Conservation (phyloP, 2,888 invertebrate species). For the Zhengitettix transpicula region DNA sequence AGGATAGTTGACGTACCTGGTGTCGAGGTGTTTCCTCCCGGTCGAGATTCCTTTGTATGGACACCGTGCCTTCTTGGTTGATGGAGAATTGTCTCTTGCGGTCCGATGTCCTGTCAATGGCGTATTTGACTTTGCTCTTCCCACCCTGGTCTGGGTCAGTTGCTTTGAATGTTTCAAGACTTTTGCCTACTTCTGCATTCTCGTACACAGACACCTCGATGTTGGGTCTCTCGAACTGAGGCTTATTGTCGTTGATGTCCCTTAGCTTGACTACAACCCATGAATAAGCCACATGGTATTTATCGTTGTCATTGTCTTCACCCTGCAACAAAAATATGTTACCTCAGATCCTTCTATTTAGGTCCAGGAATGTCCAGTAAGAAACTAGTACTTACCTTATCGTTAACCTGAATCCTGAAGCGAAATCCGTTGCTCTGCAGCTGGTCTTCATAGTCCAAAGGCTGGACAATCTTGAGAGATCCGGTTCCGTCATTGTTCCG, state of each 20-base stretch:
- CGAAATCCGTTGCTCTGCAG: slow-evolving; percentile 89
- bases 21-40: slow-evolving; percentile 89
- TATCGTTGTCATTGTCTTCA: slow-evolving; percentile 90
- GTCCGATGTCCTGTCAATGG: slow-evolving; percentile 33
- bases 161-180: slow-evolving; percentile 84
- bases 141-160: slow-evolving; percentile 93
- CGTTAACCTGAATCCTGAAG: slow-evolving; percentile 86
- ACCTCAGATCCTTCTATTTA: neutral
- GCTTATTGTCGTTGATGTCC: slow-evolving; percentile 95
- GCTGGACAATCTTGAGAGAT: slow-evolving; percentile 86
- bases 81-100: slow-evolving; percentile 34
- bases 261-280: slow-evolving; percentile 86
- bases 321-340: slow-evolving; percentile 31
- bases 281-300: slow-evolving; percentile 90
- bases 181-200: slow-evolving; percentile 80
- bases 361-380: too few relatives aligned
- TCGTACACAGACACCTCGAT: slow-evolving; percentile 85
- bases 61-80: slow-evolving; percentile 60
- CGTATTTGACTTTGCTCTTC: slow-evolving; percentile 50
- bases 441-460: slow-evolving; percentile 86
- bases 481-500: slow-evolving; percentile 91
- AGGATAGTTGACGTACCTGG: slow-evolving; percentile 33
- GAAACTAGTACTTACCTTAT: slow-evolving; percentile 35
- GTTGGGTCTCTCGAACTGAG: slow-evolving; percentile 83
- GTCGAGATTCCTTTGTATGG: slow-evolving; percentile 81